These are phyloP conservation scores for Masnerella sp. DNA, from an alignment of 2,888 invertebrate species.

Conservation along the genomic window DNA sequence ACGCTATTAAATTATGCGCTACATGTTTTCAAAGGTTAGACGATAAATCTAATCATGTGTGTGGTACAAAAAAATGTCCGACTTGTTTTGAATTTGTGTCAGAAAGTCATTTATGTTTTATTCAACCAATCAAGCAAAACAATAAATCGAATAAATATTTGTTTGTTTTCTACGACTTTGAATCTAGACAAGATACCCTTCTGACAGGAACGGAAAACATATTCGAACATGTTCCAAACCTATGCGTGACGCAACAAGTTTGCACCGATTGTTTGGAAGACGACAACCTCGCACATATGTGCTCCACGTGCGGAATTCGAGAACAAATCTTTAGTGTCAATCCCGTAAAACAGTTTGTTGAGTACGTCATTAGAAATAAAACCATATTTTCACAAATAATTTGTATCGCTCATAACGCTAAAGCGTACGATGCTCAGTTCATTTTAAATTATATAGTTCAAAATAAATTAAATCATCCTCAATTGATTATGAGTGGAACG, in stretches of 20 bases:
- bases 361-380: slow-evolving; percentile 31
- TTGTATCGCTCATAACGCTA: no score
- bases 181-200: slow-evolving; percentile 39
- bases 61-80: slow-evolving; percentile 4
- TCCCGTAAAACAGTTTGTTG: slow-evolving; percentile 35
- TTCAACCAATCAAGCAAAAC: slow-evolving; percentile 18
- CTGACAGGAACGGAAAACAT: slow-evolving; percentile 16
- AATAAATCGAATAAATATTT: not conserved
- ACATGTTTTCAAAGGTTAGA: not conserved
- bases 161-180: slow-evolving; percentile 52
- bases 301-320: no score
- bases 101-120: slow-evolving; percentile 22
- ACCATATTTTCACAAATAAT: no score
- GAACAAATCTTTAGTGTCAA: not conserved
- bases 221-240: slow-evolving; percentile 9
- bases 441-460: no score
- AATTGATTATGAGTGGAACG: no score
- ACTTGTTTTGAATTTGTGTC: not conserved
- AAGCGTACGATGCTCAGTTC: no score
- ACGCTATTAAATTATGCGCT: slow-evolving; percentile 2
- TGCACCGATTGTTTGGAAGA: slow-evolving; percentile 71
- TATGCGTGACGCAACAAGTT: slow-evolving; percentile 8
- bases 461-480: no score
- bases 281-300: no score
- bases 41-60: not conserved